Evolutionary conservation across 2,113 vertebrate genomes (phyloP), one percentile per base, ranked within the genome.

Genomic region (Cryptomyrus ogoouensis): DNA sequence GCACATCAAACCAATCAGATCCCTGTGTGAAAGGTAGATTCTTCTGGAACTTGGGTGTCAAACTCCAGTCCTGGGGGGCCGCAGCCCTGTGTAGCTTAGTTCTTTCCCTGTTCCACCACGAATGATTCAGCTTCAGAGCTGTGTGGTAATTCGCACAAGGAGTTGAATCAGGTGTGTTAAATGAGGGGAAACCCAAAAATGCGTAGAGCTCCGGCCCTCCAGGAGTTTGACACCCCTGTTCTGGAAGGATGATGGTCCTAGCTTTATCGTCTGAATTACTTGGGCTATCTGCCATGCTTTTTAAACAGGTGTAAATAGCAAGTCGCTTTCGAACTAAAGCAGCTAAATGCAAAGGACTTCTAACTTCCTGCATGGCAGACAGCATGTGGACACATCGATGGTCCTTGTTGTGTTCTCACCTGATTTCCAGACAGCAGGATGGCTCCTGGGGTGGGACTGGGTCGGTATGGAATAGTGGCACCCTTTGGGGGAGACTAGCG

Each of bases 401-500:
- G 39, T 5, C 49, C 31, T 50, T 5, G 3, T 66, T 27, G 62
- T 46, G 2, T 83, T 62, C 94, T 96, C 93, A 98, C 98, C 97
- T 98, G 98, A 95, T 97, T 98, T 94, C 97, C 97, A 49, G 97
- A 97, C 89, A 98, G 95, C 83, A 98, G 96, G 90, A 98, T 95
- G 0, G 97, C 94, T 86, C 97, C 97, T 49, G 97, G 96, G 83
- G 95, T 95, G 50, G 97, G 97, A 90, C 96, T 97, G 21, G 98
- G 98, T 88, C 98, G 96, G 92, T 99, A 98, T 1, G 98, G 98
- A 92, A 99, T 98, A 13, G 98, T 99, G 50, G 98, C 98, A 92
- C 98, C 98, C 94, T 98, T 99, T 0, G 98, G 98, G 88, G 98
- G 98, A n/a, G 97, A 98, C 98, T 99, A 66, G n/a, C 2, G 8